phyloP scores from a whole-genome alignment of 2,888 invertebrate species.

The Synergus itoensis region DNA sequence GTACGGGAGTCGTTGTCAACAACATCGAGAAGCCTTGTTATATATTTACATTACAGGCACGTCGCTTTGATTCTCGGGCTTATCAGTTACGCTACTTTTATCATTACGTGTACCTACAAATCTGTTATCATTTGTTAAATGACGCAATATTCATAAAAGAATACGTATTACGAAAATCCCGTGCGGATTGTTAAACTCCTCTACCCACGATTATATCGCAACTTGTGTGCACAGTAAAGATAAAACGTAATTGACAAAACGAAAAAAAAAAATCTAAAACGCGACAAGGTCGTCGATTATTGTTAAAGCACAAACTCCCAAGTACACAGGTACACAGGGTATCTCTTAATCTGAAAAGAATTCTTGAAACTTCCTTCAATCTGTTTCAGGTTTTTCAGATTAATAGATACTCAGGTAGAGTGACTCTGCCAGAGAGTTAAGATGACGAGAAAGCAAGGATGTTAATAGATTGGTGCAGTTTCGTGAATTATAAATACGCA shows the following conservation, averaged over 20 bases:
- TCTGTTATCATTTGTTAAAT: neutral
- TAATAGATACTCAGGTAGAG: neutral
- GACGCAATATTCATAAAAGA: conserved; percentile 1
- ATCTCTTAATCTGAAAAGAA: neutral
- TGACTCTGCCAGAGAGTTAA: neutral
- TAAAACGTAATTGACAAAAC: neutral
- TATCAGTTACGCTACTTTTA: conserved; percentile 45
- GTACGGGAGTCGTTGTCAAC: conserved; percentile 44
- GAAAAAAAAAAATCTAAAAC: conserved; percentile 8
- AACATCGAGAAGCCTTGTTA: conserved; percentile 40
- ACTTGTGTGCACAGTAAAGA: conserved; percentile 35
- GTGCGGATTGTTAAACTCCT: conserved; percentile 12
- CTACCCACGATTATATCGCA: conserved; percentile 30
- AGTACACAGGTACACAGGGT: neutral
- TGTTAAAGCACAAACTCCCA: conserved; percentile 13
- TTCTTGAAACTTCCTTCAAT: neutral
- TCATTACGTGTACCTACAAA: conserved; percentile 26
- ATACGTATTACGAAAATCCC: conserved; percentile 11
- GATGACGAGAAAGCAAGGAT: neutral
- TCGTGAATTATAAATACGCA: conserved; percentile 29
- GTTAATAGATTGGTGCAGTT: conserved; percentile 3
- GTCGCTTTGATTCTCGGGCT: conserved; percentile 63
- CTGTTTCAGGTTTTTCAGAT: neutral
- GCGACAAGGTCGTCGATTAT: conserved; percentile 25
- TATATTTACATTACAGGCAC: conserved; percentile 58